Evolutionary conservation across 2,888 invertebrate genomes (phyloP), one percentile per base, ranked within the genome.

Genomic region (Thera britannica): DNA sequence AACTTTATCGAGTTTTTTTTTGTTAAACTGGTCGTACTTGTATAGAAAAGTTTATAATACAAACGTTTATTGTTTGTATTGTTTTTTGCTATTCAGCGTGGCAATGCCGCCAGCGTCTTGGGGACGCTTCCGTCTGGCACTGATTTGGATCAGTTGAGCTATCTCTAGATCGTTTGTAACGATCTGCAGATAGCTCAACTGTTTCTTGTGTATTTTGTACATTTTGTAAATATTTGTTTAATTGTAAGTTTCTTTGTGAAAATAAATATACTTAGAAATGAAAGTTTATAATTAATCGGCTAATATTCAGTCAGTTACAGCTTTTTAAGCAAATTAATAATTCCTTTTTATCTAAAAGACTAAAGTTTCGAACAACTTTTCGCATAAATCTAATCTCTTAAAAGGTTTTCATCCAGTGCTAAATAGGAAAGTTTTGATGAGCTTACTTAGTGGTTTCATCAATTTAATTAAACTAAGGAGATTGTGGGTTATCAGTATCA

Each of bases 301-400:
- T 56, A 48, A 38, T 38, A 59, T 63, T 67, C 63, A 58, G 57
- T 58, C 51, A 9, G 44, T 46, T 46, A 46, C 58, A 72, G 67
- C 69, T 60, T 72, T 58, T 46, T 69, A 75, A 72, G 68, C 72
- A 67, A 57, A 75, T 71, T 69, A 70, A 72, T 72, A 72, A 71
- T 65, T 70, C 58, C 68, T 68, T 61, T 67, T 69, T 62, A 70
- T 72, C 71, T 66, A 65, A 67, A 65, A 58, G 69, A 74, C 72
- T 75, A 70, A 71, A 76, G 74, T 75, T 78, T 71, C 65, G 65
- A 62, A 49, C 69, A 86, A 85, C 79, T 84, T 86, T 83, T 73
- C 75, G 74, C 78, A 82, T 85, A 82, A 82, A 82, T 80, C 70
- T 79, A 72, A 80, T 80, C 74, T 81, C 77, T 78, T 77, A 77